phyloP scores from a whole-genome alignment of 1,140 invertebrate species.

The Thalassaphorura encarpata region DNA sequence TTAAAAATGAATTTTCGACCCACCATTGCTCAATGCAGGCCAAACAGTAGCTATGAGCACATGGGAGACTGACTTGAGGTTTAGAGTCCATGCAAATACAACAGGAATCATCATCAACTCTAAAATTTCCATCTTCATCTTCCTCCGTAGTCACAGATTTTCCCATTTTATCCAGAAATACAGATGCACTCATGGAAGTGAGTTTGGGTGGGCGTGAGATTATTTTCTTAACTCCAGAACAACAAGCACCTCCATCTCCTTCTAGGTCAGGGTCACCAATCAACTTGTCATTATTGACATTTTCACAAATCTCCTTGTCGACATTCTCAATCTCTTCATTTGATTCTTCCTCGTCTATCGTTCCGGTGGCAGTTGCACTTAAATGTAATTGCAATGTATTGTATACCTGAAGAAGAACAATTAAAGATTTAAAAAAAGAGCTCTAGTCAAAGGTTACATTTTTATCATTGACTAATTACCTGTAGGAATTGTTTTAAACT shows the following conservation, averaged over 20 bases:
- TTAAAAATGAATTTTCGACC: slow-evolving; percentile 26
- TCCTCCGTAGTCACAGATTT: slow-evolving; percentile 31
- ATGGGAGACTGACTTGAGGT: slow-evolving; percentile 54
- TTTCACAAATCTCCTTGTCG: not conserved
- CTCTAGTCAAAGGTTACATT: no score
- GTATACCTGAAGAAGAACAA: slow-evolving; percentile 3
- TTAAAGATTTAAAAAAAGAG: slow-evolving; percentile 5
- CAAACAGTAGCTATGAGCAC: slow-evolving; percentile 55
- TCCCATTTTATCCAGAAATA: not conserved
- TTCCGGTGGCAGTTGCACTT: slow-evolving; percentile 16
- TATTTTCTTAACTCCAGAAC: no score
- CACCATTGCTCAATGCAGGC: slow-evolving; percentile 59
- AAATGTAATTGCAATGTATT: slow-evolving; percentile 19
- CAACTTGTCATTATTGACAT: no score
- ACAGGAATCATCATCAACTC: no score
- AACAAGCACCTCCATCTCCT: no score
- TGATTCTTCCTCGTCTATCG: slow-evolving; percentile 10
- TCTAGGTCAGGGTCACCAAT: no score
- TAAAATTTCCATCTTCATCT: no score
- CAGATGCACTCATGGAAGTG: no score
- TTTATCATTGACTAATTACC: no score
- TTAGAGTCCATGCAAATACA: slow-evolving; percentile 59
- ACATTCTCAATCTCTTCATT: slow-evolving; percentile 11
- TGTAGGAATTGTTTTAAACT: slow-evolving; percentile 50
- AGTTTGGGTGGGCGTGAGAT: no score